Evolutionary conservation across 53 echinoderm and acorn worm genomes (phyloP).

Genomic region (Holothuria scabra): DNA sequence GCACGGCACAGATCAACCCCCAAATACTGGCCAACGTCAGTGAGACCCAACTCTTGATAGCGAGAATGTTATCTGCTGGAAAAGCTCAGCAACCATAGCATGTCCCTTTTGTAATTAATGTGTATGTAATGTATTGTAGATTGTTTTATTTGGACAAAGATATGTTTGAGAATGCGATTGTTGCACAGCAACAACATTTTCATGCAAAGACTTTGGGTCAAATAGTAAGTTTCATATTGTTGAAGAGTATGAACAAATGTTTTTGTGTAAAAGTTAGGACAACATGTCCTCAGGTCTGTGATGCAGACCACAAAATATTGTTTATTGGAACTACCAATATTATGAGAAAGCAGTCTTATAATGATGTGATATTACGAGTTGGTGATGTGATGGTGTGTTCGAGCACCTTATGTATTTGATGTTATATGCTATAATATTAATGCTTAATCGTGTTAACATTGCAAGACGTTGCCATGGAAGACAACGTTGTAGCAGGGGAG

Average conservation of each 20-base stretch:
- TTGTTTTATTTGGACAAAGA: background rate
- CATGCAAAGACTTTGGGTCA: background rate
- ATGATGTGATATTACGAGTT: too few relatives aligned
- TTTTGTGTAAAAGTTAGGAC: background rate
- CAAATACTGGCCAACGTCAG: slow-evolving; percentile 55
- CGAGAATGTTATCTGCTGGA: slow-evolving; percentile 54
- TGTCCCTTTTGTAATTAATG: background rate
- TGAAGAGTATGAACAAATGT: background rate
- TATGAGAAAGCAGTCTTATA: too few relatives aligned
- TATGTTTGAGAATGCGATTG: background rate
- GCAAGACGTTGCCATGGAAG: slow-evolving; percentile 39
- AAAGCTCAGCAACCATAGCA: background rate
- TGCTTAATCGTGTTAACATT: background rate
- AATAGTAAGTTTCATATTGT: background rate
- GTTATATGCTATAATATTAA: background rate
- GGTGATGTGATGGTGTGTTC: background rate
- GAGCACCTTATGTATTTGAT: background rate
- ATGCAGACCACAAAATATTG: background rate
- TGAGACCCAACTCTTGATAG: slow-evolving; percentile 57
- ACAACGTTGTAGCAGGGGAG: slow-evolving; percentile 67
- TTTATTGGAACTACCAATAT: background rate
- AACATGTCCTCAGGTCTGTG: background rate
- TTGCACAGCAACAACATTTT: background rate
- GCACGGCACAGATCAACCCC: background rate
- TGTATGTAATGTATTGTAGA: background rate